Percentiles rank a stretch among this genome's conserved stretches.
phyloP scores from a whole-genome alignment of 2,113 vertebrate genomes.

The Amazona vittata region DNA sequence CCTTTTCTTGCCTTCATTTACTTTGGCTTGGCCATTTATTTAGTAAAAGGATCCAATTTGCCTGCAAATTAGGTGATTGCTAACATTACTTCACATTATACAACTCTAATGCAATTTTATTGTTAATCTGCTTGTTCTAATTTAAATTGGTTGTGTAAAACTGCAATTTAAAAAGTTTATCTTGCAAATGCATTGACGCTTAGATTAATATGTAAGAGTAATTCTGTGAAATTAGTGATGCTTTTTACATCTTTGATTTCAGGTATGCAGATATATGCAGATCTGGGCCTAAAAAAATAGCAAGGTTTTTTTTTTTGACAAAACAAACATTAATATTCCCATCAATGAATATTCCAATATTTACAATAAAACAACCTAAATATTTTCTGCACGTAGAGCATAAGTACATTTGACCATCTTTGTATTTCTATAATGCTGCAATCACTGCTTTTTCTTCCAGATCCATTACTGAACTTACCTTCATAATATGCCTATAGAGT shows the following conservation, averaged over 20 bases:
- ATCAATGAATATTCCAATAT: background rate
- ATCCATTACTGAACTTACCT: background rate
- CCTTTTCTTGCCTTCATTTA: background rate
- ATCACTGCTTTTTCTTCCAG: background rate
- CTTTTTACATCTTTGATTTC: background rate
- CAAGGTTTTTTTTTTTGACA: background rate
- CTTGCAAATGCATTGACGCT: background rate
- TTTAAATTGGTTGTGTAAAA: background rate
- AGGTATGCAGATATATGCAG: background rate
- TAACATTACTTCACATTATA: background rate
- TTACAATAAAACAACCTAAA: background rate
- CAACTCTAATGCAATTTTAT: background rate
- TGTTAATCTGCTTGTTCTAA: background rate
- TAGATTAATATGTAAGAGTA: background rate
- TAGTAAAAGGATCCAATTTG: background rate
- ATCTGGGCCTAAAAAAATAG: background rate
- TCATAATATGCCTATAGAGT: background rate
- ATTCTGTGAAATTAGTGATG: background rate
- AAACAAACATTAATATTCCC: background rate
- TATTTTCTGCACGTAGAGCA: background rate
- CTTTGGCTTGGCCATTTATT: background rate
- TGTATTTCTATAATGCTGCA: background rate
- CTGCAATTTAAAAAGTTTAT: background rate
- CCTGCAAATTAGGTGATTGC: background rate
- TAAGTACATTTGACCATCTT: background rate